These are phyloP conservation scores for Drosophila recens DNA, from an alignment of 2,888 invertebrate species.

Conservation along the genomic window DNA sequence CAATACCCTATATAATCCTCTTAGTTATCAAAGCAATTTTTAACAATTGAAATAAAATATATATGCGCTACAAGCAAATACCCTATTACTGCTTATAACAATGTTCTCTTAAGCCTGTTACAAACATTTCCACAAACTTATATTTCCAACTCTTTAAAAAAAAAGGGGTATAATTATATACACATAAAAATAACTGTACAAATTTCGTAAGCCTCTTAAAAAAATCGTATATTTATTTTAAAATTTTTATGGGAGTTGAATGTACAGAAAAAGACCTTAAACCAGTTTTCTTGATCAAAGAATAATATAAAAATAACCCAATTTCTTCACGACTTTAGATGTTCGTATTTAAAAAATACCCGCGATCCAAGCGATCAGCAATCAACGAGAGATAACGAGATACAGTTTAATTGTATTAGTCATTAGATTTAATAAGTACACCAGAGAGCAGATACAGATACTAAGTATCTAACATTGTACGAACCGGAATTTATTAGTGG, in stretches of 20 bases:
- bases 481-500: not conserved
- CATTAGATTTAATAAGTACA: not conserved
- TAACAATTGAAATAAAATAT: not conserved
- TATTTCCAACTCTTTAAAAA: not conserved
- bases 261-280: constrained; percentile 15
- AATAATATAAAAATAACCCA: not conserved
- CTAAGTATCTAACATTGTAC: not conserved
- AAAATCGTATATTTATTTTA: constrained; percentile 1
- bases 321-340: constrained; percentile 1
- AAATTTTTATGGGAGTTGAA: constrained; percentile 21
- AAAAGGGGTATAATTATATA: not conserved
- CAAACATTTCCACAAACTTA: not conserved
- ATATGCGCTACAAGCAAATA: not conserved
- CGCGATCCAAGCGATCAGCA: not conserved
- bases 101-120: not conserved
- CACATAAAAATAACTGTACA: not conserved
- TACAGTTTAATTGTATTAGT: constrained; percentile 5
- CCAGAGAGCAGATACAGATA: not conserved
- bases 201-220: not conserved
- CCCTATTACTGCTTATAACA: not conserved
- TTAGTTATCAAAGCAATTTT: no score
- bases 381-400: constrained; percentile 4
- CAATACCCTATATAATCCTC: no score
- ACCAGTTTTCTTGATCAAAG: constrained; percentile 19
- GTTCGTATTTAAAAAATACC: not conserved